Evolutionary conservation across 2,797 vertebrate species (phyloP).

Genomic region (Poecilia wingei): DNA sequence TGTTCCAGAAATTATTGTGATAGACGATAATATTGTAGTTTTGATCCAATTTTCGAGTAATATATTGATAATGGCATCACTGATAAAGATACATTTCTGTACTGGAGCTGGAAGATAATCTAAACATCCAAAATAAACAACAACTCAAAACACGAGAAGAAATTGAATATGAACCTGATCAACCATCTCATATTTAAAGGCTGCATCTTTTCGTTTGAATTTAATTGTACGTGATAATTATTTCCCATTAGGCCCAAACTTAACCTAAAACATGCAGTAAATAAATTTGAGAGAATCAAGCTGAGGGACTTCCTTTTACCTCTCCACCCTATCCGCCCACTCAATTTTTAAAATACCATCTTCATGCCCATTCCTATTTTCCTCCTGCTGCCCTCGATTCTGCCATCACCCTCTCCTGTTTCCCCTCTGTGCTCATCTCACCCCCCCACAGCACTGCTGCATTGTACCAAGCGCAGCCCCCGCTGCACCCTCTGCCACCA

Average conservation of each 20-base stretch:
- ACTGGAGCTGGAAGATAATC: no score
- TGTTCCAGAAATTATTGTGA: no score
- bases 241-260: constrained; percentile 2
- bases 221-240: background rate
- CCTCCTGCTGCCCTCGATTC: constrained; percentile 33
- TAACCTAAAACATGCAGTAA: background rate
- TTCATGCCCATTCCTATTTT: constrained; percentile 24
- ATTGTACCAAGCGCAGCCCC: constrained; percentile 61
- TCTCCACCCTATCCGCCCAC: background rate
- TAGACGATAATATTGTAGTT: no score
- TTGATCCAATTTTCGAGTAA: no score
- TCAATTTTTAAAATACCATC: constrained; percentile 25
- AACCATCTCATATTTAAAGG: background rate
- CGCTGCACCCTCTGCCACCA: constrained; percentile 69
- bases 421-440: constrained; percentile 37
- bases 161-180: background rate
- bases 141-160: background rate
- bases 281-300: background rate
- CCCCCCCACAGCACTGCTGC: constrained; percentile 58
- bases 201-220: background rate
- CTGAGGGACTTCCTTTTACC: background rate
- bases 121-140: no score
- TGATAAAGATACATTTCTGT: no score
- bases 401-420: constrained; percentile 46
- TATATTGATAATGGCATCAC: no score